A percentile compares a stretch with the other conserved stretches of the same genome.
phyloP scores from a whole-genome alignment of 2,113 vertebrate species.

The Sinocyclocheilus anshuiensis region DNA sequence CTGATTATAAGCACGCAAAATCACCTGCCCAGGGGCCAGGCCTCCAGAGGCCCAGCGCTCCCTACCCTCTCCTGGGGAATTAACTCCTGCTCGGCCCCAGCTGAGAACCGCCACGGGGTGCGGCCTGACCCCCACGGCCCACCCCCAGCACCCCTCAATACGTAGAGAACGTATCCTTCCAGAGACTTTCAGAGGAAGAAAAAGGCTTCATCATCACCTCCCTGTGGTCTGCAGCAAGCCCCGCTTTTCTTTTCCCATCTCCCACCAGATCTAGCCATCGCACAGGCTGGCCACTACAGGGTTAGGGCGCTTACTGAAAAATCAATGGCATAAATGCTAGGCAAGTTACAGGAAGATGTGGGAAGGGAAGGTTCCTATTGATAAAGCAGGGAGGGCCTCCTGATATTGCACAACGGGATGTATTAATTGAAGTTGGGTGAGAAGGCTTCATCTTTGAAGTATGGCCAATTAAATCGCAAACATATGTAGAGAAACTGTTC shows the following conservation, averaged over 20 bases:
- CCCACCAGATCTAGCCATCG: constrained; percentile 63
- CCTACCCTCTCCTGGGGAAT: constrained; percentile 68
- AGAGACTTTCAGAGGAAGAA: constrained; percentile 12
- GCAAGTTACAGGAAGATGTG: constrained; percentile 99
- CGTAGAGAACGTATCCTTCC: not conserved
- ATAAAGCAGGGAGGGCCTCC: constrained; percentile 92
- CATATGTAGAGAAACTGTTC: constrained; percentile 43
- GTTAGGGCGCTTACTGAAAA: constrained; percentile 98
- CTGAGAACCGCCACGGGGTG: constrained; percentile 55
- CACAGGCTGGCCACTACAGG: constrained; percentile 79
- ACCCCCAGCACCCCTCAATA: constrained; percentile 29
- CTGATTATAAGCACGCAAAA: constrained; percentile 75
- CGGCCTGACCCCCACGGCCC: constrained; percentile 31
- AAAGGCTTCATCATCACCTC: constrained; percentile 37
- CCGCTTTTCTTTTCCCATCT: constrained; percentile 18
- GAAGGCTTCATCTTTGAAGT: constrained; percentile 72
- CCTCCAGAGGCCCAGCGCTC: constrained; percentile 64
- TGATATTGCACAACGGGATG: constrained; percentile 95
- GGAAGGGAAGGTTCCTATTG: constrained; percentile 93
- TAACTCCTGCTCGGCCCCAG: constrained; percentile 58
- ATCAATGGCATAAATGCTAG: constrained; percentile 99
- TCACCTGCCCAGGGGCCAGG: constrained; percentile 69
- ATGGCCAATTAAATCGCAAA: constrained; percentile 84
- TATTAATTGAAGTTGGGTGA: constrained; percentile 87
- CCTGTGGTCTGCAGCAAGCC: constrained; percentile 18